Evolutionary conservation across 2,113 vertebrate species (phyloP).

Genomic region (Ammodytes marinus): DNA sequence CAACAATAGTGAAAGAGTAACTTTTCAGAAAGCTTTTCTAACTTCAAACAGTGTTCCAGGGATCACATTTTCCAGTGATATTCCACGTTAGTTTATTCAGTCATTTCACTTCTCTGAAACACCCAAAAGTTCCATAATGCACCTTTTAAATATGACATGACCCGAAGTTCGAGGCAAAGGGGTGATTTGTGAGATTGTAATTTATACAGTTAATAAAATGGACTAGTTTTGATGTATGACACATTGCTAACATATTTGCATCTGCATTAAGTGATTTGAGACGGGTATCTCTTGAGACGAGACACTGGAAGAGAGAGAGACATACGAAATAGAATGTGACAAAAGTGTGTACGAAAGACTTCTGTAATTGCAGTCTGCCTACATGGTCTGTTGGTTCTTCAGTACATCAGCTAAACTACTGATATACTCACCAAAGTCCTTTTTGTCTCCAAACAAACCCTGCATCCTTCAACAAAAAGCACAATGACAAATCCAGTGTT

Average conservation of each 20-base stretch:
- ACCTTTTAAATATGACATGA: too few relatives aligned
- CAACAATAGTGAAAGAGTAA: too few relatives aligned
- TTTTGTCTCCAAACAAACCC: constrained; percentile 36
- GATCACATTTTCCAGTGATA: too few relatives aligned
- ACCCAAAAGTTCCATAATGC: too few relatives aligned
- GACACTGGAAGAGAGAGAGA: background rate
- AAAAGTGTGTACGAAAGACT: background rate
- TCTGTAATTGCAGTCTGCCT: background rate
- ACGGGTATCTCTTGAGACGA: too few relatives aligned
- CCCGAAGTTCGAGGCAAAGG: too few relatives aligned
- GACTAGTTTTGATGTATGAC: background rate
- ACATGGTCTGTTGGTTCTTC: background rate
- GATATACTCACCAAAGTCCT: background rate
- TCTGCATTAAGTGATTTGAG: background rate
- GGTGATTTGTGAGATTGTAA: too few relatives aligned
- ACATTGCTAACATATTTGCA: background rate
- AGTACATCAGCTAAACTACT: constrained; percentile 14
- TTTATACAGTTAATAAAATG: too few relatives aligned
- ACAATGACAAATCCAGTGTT: constrained; percentile 52
- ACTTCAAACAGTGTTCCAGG: too few relatives aligned
- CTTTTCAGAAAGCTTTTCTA: too few relatives aligned
- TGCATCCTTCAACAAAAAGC: constrained; percentile 21
- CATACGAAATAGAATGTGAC: background rate
- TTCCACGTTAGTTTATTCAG: too few relatives aligned
- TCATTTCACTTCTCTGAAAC: too few relatives aligned